phyloP scores from a whole-genome alignment of 2,888 invertebrate species.

The Acanthopleura granulata region DNA sequence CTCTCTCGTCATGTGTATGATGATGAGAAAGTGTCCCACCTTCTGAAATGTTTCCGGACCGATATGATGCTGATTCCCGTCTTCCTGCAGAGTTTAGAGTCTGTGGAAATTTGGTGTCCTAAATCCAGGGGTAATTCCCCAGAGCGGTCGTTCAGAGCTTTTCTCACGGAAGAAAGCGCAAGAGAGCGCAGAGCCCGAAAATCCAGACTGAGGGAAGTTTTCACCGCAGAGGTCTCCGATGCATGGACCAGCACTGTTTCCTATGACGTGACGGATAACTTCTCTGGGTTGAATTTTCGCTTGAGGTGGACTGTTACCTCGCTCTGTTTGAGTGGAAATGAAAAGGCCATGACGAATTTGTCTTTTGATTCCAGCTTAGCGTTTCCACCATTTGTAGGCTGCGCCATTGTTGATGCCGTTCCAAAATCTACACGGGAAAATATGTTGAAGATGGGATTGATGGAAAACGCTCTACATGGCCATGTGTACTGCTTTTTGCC shows the following conservation, averaged over 20 bases:
- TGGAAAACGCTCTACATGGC: constrained; percentile 32
- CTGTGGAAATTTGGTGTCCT: not conserved
- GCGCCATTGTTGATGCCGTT: too few species aligned
- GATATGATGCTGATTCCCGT: constrained; percentile 53
- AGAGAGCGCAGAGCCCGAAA: not conserved
- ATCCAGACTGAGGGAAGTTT: not conserved
- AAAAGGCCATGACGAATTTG: too few species aligned
- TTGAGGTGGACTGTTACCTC: constrained; percentile 23
- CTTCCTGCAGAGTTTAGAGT: constrained; percentile 56
- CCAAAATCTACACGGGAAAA: too few species aligned
- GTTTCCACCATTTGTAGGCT: too few species aligned
- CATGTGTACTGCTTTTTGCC: constrained; percentile 65
- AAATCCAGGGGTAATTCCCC: not conserved
- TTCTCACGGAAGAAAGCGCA: not conserved
- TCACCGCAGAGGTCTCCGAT: not conserved
- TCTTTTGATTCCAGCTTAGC: too few species aligned
- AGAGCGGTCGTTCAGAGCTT: not conserved
- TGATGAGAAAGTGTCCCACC: constrained; percentile 39
- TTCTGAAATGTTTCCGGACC: constrained; percentile 47
- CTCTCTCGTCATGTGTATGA: constrained; percentile 49
- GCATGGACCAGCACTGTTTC: constrained; percentile 26
- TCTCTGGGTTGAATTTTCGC: not conserved
- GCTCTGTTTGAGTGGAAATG: constrained; percentile 31
- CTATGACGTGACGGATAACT: constrained; percentile 20
- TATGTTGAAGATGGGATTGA: too few species aligned